phyloP scores from a whole-genome alignment of 2,113 vertebrate genomes.

The Vimba vimba region DNA sequence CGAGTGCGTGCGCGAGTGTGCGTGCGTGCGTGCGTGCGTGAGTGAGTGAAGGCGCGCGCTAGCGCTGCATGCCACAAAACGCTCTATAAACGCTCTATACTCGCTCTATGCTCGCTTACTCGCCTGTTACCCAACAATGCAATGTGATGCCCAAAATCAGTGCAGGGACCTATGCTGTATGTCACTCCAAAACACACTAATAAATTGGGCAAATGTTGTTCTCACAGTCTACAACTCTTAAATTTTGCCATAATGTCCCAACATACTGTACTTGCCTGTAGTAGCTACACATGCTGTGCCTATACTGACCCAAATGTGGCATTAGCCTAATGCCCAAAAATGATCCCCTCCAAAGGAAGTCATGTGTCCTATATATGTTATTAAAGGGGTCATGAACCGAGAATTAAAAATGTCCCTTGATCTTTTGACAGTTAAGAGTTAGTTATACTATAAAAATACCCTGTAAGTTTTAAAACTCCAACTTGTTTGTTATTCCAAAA shows the following conservation, averaged over 20 bases:
- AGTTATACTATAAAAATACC: too few relatives aligned
- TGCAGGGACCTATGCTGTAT: not conserved
- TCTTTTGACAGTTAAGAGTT: too few relatives aligned
- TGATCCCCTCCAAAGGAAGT: not conserved
- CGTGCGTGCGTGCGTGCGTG: not conserved
- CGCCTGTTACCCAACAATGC: not conserved
- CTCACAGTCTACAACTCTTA: not conserved
- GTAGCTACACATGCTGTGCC: not conserved
- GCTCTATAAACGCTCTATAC: not conserved
- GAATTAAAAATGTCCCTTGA: too few relatives aligned
- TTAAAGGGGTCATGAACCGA: too few relatives aligned
- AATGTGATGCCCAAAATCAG: not conserved
- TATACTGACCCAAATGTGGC: not conserved
- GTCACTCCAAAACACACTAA: not conserved
- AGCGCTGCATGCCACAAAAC: not conserved
- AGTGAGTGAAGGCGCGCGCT: not conserved
- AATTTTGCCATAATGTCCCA: not conserved
- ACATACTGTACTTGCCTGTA: too few relatives aligned
- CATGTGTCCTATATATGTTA: not conserved
- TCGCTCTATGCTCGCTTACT: too few relatives aligned
- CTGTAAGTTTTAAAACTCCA: too few relatives aligned
- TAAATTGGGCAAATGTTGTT: not conserved
- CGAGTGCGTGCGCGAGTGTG: not conserved
- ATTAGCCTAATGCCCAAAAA: not conserved
- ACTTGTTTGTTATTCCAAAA: too few relatives aligned